Percentiles rank a stretch among this genome's conserved stretches.
These are phyloP conservation scores for Alsophila aescularia DNA, from an alignment of 2,888 invertebrate genomes.

Conservation along the genomic window DNA sequence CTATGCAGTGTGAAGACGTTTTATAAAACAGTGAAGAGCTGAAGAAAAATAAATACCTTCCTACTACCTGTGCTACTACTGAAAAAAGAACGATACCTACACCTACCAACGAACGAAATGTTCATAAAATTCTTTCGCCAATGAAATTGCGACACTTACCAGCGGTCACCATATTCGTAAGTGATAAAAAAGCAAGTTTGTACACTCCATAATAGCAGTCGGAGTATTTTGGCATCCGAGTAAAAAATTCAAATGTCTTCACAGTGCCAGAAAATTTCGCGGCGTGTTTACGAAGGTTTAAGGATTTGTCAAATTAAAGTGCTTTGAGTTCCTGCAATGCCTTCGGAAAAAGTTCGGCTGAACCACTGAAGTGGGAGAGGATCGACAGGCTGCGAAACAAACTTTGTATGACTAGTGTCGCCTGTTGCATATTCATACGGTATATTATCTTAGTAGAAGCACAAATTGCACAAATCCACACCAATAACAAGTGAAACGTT, in stretches of 20 bases:
- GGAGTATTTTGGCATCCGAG: constrained; percentile 1
- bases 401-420: too few relatives aligned
- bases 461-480: too few relatives aligned
- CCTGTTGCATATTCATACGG: too few relatives aligned
- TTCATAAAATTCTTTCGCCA: neutral
- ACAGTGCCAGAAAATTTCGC: neutral
- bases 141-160: neutral
- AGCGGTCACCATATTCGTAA: neutral
- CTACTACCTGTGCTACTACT: too few relatives aligned
- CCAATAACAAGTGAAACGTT: too few relatives aligned
- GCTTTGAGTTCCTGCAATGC: constrained; percentile 16
- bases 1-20: too few relatives aligned
- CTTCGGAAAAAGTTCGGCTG: constrained; percentile 2
- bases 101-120: neutral
- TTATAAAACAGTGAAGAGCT: too few relatives aligned
- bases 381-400: too few relatives aligned
- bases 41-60: too few relatives aligned
- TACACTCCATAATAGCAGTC: neutral
- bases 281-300: constrained; percentile 20
- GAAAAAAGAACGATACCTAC: too few relatives aligned
- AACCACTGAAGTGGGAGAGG: neutral
- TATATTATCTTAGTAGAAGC: too few relatives aligned
- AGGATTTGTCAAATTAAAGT: constrained; percentile 50
- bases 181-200: constrained; percentile 2
- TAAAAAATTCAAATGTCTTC: constrained; percentile 20